These are phyloP conservation scores for Podarcis raffonei DNA, from an alignment of 2,113 vertebrate genomes.

Conservation along the genomic window DNA sequence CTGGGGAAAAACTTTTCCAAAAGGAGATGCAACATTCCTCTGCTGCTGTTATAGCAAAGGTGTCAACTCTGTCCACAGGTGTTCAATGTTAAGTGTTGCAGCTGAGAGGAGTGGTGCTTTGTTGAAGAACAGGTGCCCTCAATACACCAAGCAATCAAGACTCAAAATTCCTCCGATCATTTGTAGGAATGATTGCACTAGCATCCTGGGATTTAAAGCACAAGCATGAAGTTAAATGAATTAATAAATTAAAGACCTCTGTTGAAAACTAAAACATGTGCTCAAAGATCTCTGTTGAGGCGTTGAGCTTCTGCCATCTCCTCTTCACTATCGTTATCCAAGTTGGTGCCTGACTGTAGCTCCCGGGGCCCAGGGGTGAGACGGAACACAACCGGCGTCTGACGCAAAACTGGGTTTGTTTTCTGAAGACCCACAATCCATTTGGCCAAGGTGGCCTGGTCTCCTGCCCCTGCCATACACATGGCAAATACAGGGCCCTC, in stretches of 20 bases:
- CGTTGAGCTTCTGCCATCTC: conserved; percentile 6
- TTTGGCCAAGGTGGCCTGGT: conserved; percentile 81
- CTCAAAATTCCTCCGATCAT: background rate
- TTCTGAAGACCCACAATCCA: conserved; percentile 89
- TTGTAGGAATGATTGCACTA: background rate
- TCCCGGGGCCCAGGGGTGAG: conserved; percentile 68
- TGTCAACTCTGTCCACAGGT: no score
- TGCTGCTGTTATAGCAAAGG: background rate
- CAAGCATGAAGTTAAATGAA: background rate
- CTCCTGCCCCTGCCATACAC: conserved; percentile 82
- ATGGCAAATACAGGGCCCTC: conserved; percentile 88
- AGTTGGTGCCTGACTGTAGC: conserved; percentile 29
- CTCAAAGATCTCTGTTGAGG: conserved; percentile 43
- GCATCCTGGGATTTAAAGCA: background rate
- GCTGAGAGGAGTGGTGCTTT: background rate
- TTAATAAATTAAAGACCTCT: background rate
- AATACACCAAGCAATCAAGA: background rate
- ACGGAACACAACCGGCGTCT: conserved; percentile 84
- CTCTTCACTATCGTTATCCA: conserved; percentile 37
- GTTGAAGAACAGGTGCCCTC: background rate
- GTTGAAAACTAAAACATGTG: background rate
- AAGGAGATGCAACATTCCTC: no score
- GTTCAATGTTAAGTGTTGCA: background rate
- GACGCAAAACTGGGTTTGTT: conserved; percentile 81
- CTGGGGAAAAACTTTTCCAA: background rate